Percentiles rank a stretch among this genome's conserved stretches.
These are phyloP conservation scores for Steromphala cineraria DNA, from an alignment of 2,888 invertebrate genomes.

Conservation along the genomic window DNA sequence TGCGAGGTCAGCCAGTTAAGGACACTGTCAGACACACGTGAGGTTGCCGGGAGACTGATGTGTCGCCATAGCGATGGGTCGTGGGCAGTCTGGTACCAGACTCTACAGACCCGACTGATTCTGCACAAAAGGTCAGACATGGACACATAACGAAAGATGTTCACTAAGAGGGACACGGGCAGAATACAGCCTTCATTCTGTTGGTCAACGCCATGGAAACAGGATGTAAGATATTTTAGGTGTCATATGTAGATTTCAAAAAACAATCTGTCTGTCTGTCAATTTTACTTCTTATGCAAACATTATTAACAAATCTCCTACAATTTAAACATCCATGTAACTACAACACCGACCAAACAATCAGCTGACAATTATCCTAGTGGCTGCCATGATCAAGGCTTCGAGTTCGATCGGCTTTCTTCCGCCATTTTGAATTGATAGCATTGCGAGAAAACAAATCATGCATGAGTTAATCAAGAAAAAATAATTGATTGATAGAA, in stretches of 20 bases:
- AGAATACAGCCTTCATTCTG: constrained; percentile 20
- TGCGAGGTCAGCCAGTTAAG: constrained; percentile 42
- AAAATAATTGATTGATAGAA: too few relatives aligned
- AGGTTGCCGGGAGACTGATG: constrained; percentile 43
- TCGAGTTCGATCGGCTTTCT: too few relatives aligned
- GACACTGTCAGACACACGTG: constrained; percentile 38
- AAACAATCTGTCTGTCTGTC: too few relatives aligned
- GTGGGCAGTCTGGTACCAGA: constrained; percentile 44
- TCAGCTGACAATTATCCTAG: too few relatives aligned
- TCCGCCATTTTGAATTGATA: too few relatives aligned
- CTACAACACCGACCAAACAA: too few relatives aligned
- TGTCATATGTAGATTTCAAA: neutral
- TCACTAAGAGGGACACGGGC: constrained; percentile 39
- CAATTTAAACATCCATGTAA: too few relatives aligned
- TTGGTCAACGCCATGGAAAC: neutral
- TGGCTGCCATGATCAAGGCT: too few relatives aligned
- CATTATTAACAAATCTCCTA: too few relatives aligned
- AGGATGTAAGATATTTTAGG: neutral
- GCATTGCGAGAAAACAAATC: too few relatives aligned
- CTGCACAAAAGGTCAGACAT: constrained; percentile 35
- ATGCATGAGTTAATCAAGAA: too few relatives aligned
- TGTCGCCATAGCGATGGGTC: constrained; percentile 54
- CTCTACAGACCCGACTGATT: constrained; percentile 44
- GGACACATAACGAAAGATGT: constrained; percentile 44
- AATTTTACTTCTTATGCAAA: too few relatives aligned